phyloP scores from a whole-genome alignment of 2,888 invertebrate species.

The Pandemis heparana region DNA sequence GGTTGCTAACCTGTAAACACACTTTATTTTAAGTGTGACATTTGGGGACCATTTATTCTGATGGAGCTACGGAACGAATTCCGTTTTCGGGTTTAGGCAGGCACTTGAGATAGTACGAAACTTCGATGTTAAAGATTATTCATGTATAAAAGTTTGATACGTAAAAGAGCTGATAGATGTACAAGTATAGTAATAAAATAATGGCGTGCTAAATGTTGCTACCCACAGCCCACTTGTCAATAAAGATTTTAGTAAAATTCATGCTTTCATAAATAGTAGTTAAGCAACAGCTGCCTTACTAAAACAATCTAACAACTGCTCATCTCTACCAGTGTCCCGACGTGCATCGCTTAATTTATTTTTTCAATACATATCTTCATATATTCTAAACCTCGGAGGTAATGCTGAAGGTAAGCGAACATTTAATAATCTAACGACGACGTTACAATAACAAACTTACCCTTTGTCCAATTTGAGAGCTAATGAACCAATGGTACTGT shows the following conservation, averaged over 20 bases:
- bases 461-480: constrained; percentile 25
- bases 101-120: neutral
- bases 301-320: neutral
- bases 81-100: neutral
- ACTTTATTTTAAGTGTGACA: neutral
- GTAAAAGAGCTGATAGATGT: neutral
- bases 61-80: neutral
- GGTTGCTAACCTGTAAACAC: constrained; percentile 86
- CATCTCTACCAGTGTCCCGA: neutral
- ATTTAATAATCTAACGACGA: constrained; percentile 25
- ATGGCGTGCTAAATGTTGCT: no score
- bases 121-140: neutral
- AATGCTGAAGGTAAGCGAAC: constrained; percentile 4
- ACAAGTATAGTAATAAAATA: neutral
- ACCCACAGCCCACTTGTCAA: neutral
- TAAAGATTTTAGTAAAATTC: neutral
- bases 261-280: neutral
- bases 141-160: neutral
- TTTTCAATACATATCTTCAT: neutral
- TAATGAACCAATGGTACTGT: constrained; percentile 28
- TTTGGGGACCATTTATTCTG: neutral
- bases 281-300: neutral
- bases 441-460: constrained; percentile 30
- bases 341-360: neutral
- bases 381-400: neutral